Conservation (phyloP, 1,140 invertebrate species). For the Sycophila sp. region DNA sequence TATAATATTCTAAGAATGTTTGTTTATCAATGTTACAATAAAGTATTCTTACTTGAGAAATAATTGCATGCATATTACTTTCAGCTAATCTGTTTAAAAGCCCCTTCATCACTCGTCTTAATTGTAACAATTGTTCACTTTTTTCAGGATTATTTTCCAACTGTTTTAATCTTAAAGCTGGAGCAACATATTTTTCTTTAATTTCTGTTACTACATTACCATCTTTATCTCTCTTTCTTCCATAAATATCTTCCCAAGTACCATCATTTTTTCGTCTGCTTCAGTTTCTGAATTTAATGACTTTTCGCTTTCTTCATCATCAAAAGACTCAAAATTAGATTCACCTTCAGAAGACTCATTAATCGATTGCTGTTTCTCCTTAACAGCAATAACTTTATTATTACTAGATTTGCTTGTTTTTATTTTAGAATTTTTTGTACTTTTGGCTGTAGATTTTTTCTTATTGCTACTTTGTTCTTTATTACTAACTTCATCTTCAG, state of each 20-base stretch:
- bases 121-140: constrained; percentile 70
- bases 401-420: neutral
- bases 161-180: constrained; percentile 74
- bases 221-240: constrained; percentile 80
- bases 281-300: constrained; percentile 44
- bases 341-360: constrained; percentile 61
- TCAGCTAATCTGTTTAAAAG: constrained; percentile 88
- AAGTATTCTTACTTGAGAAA: constrained; percentile 68
- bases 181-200: constrained; percentile 82
- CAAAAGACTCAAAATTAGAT: constrained; percentile 42
- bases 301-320: constrained; percentile 56
- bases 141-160: constrained; percentile 66
- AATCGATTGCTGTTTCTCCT: constrained; percentile 15
- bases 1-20: neutral
- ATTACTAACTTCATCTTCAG: constrained; percentile 19
- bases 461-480: constrained; percentile 24
- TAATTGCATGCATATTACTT: constrained; percentile 86
- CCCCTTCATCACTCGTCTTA: constrained; percentile 87
- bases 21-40: neutral
- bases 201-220: constrained; percentile 77
- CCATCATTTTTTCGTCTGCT: constrained; percentile 50
- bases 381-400: neutral
- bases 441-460: constrained; percentile 40
- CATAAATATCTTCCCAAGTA: constrained; percentile 98
- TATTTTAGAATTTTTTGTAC: constrained; percentile 25